Evolutionary conservation across 2,113 vertebrate species (phyloP).

Genomic region (Apteryx mantelli): DNA sequence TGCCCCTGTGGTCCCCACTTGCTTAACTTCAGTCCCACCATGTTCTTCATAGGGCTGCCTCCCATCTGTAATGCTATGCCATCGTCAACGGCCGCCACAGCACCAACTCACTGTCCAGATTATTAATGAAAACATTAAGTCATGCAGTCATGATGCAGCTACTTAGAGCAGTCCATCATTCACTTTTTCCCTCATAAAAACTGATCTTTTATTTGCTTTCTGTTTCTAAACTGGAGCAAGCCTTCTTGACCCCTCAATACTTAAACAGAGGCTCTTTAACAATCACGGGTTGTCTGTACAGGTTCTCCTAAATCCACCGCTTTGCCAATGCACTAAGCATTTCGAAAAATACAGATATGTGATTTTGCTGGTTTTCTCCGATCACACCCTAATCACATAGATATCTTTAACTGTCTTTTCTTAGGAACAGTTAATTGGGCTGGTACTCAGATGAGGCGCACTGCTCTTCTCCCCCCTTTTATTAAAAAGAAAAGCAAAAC

Average conservation of each 20-base stretch:
- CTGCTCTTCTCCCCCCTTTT: not conserved
- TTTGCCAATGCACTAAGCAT: not conserved
- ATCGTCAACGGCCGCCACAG: rapidly evolving
- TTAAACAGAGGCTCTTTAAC: not conserved
- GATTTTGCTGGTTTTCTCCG: not conserved
- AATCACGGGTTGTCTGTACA: not conserved
- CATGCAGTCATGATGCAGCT: not conserved
- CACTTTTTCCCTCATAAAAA: not conserved
- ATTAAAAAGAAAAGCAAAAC: not conserved
- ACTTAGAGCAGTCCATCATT: not conserved
- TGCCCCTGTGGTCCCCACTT: not conserved
- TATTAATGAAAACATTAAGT: not conserved
- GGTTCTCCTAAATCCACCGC: not conserved
- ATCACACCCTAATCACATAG: not conserved
- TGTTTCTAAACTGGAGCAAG: not conserved
- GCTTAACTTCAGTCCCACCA: not conserved
- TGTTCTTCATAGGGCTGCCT: not conserved
- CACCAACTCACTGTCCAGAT: not conserved
- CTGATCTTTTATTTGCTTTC: not conserved
- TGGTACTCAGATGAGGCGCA: not conserved
- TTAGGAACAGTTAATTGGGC: not conserved
- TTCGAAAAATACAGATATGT: not conserved
- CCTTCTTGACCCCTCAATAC: not conserved
- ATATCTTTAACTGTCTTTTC: rapidly evolving
- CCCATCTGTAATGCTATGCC: rapidly evolving